Percentiles rank a stretch among this genome's conserved stretches.
Conservation (phyloP, 2,113 vertebrate species). For the Mormyrus iriodes region DNA sequence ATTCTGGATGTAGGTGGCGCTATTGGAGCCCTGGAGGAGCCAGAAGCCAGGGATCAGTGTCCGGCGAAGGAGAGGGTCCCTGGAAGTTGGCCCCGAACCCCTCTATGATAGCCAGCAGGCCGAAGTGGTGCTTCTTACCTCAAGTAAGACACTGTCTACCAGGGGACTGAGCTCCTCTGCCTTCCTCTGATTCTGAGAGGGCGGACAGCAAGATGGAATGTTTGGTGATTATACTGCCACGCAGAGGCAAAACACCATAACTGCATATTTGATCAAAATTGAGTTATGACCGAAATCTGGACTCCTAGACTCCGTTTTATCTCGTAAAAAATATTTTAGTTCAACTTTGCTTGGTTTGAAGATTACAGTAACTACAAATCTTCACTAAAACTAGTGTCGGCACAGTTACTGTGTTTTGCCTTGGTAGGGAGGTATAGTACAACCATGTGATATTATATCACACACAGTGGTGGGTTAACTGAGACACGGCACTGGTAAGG, state of each 20-base stretch:
- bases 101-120: background rate
- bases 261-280: background rate
- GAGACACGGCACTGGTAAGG: background rate
- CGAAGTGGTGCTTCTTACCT: constrained; percentile 66
- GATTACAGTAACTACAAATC: background rate
- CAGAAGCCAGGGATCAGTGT: background rate
- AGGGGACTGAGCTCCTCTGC: constrained; percentile 87
- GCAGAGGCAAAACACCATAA: background rate
- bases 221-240: background rate
- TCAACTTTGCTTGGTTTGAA: background rate
- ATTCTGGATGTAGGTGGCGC: constrained; percentile 81
- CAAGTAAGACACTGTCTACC: constrained; percentile 70
- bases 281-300: background rate
- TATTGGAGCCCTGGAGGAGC: constrained; percentile 77
- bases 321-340: background rate
- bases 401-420: background rate
- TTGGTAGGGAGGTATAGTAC: background rate
- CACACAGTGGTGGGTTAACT: background rate
- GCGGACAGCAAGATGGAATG: background rate
- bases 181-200: constrained; percentile 75
- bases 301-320: background rate
- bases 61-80: background rate
- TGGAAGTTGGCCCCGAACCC: background rate
- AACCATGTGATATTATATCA: too few species aligned
- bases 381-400: too few species aligned